Percentiles rank a stretch among this genome's conserved stretches.
Conservation (phyloP, 2,797 vertebrate species). For the Melanotaenia boesemani region DNA sequence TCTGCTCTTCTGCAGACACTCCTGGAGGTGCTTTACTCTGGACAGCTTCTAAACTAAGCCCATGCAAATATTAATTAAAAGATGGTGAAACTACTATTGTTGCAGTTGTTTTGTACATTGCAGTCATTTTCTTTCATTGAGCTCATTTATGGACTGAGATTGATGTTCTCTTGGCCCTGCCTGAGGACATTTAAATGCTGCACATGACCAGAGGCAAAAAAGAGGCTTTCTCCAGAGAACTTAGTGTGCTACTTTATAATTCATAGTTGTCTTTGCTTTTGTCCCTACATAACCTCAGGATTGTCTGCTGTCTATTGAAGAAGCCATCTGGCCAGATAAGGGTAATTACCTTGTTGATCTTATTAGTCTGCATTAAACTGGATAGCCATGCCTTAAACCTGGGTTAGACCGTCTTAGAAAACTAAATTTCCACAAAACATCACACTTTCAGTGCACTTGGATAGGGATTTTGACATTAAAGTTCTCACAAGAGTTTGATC, state of each 20-base stretch:
- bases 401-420: conserved; percentile 21
- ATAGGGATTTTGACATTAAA: background rate
- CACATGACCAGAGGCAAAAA: conserved; percentile 39
- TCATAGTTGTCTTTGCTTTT: conserved; percentile 52
- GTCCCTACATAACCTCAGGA: conserved; percentile 49
- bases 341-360: conserved; percentile 66
- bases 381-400: conserved; percentile 41
- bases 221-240: conserved; percentile 27
- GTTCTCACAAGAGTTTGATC: conserved; percentile 1
- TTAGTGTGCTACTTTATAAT: conserved; percentile 53
- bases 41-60: conserved; percentile 25
- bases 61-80: conserved; percentile 31
- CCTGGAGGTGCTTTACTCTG: conserved; percentile 15
- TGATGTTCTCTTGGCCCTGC: conserved; percentile 35
- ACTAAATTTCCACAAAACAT: conserved; percentile 17
- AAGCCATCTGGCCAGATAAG: conserved; percentile 62
- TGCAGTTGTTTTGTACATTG: conserved; percentile 13
- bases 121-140: background rate
- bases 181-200: conserved; percentile 45
- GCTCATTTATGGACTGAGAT: conserved; percentile 12
- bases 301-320: conserved; percentile 57
- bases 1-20: conserved; percentile 44
- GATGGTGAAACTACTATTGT: conserved; percentile 9
- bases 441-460: conserved; percentile 13
- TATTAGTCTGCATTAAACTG: conserved; percentile 50